Percentiles rank a stretch among this genome's conserved stretches.
Conservation (phyloP, 1,140 invertebrate species). For the Asobara japonica region DNA sequence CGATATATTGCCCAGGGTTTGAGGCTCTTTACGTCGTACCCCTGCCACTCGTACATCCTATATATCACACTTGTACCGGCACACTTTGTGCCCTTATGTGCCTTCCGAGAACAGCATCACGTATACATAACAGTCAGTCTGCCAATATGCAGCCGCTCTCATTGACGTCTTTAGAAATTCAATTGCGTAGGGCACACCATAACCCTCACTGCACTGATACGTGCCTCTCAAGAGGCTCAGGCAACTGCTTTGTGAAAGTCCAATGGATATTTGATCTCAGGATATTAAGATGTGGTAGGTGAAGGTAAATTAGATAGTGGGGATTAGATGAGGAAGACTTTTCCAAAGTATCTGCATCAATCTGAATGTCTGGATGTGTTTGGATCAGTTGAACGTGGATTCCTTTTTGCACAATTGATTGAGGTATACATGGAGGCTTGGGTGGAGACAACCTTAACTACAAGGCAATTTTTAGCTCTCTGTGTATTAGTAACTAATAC, state of each 20-base stretch:
- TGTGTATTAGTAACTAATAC: too few relatives aligned
- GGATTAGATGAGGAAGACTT: too few relatives aligned
- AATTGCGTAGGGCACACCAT: constrained; percentile 27
- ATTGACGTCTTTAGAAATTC: constrained; percentile 36
- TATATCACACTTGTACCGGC: constrained; percentile 7
- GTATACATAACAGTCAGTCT: constrained; percentile 3
- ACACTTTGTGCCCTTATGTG: neutral
- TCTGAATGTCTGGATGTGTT: too few relatives aligned
- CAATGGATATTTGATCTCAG: neutral
- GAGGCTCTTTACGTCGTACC: constrained; percentile 21
- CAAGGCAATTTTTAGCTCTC: too few relatives aligned
- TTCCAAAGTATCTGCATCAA: too few relatives aligned
- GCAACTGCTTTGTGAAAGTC: neutral
- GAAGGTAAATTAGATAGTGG: neutral
- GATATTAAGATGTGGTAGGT: neutral
- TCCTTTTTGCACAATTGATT: too few relatives aligned
- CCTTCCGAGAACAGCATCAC: neutral
- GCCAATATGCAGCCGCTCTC: constrained; percentile 29
- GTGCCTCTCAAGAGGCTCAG: neutral
- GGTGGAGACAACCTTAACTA: too few relatives aligned
- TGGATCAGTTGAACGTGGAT: too few relatives aligned
- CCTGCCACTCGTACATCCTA: constrained; percentile 17
- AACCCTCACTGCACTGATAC: constrained; percentile 1
- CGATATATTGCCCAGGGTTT: constrained; percentile 24
- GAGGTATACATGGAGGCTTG: too few relatives aligned